Conservation (phyloP, 2,797 vertebrate species). For the Gallirallus australis region DNA sequence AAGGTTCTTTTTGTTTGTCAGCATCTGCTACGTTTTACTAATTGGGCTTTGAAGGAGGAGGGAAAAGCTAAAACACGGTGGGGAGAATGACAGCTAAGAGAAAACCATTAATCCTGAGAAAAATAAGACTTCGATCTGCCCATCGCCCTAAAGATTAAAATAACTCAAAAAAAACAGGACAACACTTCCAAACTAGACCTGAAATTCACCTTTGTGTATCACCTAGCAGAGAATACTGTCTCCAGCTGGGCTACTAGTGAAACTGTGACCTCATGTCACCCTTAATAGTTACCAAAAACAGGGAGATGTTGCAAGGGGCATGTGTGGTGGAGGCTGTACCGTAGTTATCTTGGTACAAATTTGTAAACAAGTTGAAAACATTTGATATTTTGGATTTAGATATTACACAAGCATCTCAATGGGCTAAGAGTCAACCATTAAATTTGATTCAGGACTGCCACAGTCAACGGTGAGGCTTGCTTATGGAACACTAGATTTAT, state of each 20-base stretch:
- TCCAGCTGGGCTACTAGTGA: not conserved
- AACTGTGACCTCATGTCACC: not conserved
- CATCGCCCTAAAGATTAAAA: not conserved
- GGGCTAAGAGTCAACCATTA: not conserved
- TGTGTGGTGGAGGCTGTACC: not conserved
- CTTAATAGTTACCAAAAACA: not conserved
- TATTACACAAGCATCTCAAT: not conserved
- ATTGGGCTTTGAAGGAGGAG: not conserved
- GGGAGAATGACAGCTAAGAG: not conserved
- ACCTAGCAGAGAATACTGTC: not conserved
- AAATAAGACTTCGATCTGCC: not conserved
- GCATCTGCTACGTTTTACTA: not conserved
- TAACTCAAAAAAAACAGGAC: not conserved
- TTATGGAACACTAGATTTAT: not conserved
- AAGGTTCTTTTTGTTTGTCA: constrained; percentile 10
- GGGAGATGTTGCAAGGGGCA: not conserved
- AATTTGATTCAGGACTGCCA: not conserved
- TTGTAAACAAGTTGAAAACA: not conserved
- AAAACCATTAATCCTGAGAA: constrained; percentile 7
- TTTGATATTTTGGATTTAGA: not conserved
- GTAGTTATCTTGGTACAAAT: not conserved
- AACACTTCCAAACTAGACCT: not conserved
- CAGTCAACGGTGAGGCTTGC: not conserved
- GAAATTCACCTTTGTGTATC: not conserved
- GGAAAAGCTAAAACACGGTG: not conserved